Percentiles rank a stretch among this genome's conserved stretches.
Conservation (phyloP, 1,140 invertebrate genomes). For the Metaphire vulgaris region DNA sequence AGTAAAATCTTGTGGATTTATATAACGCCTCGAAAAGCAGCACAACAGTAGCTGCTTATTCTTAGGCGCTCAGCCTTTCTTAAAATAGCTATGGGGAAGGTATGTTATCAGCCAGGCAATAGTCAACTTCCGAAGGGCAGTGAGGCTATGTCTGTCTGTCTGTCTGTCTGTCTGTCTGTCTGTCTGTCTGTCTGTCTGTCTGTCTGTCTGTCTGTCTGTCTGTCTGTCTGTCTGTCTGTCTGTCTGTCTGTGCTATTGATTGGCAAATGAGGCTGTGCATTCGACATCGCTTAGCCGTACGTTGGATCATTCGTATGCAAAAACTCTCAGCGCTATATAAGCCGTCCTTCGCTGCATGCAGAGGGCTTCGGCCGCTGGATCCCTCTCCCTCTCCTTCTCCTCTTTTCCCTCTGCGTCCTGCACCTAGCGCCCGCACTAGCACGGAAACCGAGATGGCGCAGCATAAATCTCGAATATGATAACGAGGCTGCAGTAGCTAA, state of each 20-base stretch:
- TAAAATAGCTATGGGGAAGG: not conserved
- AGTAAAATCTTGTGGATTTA: no score
- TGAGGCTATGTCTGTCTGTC: not conserved
- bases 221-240: slow-evolving; percentile 1
- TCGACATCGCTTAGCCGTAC: no score
- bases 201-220: not conserved
- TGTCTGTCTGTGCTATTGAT: not conserved
- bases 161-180: not conserved
- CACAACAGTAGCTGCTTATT: no score
- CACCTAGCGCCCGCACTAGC: no score
- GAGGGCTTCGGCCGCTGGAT: not conserved
- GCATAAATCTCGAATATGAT: no score
- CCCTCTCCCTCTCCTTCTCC: no score
- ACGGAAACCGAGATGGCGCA: no score
- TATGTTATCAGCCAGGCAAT: not conserved
- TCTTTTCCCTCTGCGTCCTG: no score
- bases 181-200: not conserved
- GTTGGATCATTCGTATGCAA: not conserved
- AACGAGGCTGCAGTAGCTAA: no score
- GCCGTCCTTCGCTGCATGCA: not conserved
- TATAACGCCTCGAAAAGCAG: no score
- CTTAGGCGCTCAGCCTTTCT: not conserved
- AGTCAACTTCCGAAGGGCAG: no score
- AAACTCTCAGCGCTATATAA: not conserved
- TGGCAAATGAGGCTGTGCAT: no score